Conservation (phyloP, 1,140 invertebrate species). For the Nomia melanderi region DNA sequence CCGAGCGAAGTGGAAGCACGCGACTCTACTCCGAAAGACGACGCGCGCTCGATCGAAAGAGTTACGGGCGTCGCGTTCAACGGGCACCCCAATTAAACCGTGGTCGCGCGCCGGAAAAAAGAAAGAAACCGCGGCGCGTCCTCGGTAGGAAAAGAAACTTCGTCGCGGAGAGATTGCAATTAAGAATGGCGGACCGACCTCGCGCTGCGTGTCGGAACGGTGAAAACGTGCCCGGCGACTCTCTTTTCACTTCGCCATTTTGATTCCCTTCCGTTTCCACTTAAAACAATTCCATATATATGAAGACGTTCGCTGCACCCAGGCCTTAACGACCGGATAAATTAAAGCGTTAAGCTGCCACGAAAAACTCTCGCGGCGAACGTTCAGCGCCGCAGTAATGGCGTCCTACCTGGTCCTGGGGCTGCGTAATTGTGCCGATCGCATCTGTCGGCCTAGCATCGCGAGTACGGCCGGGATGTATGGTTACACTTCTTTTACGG, state of each 20-base stretch:
- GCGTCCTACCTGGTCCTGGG: not conserved
- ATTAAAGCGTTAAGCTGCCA: constrained; percentile 18
- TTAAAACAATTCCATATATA: no score
- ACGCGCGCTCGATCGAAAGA: not conserved
- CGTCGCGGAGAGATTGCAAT: constrained; percentile 6
- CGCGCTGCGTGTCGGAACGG: not conserved
- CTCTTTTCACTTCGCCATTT: not conserved
- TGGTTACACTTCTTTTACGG: constrained; percentile 4
- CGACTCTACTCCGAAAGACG: constrained; percentile 28
- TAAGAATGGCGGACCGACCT: not conserved
- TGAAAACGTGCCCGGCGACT: constrained; percentile 8
- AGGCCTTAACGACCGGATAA: constrained; percentile 29
- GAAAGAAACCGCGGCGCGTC: not conserved
- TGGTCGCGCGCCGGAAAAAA: constrained; percentile 5
- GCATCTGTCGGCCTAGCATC: not conserved
- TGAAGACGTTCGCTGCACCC: no score
- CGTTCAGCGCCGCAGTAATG: no score
- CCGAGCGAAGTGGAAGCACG: constrained; percentile 31
- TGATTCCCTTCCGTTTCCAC: constrained; percentile 1
- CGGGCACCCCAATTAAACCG: constrained; percentile 33
- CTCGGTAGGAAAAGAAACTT: constrained; percentile 2
- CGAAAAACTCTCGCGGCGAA: no score
- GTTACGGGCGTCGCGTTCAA: not conserved
- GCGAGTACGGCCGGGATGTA: not conserved
- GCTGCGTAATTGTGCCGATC: not conserved